Evolutionary conservation across 2,797 vertebrate species (phyloP).

Genomic region (Betta splendens): DNA sequence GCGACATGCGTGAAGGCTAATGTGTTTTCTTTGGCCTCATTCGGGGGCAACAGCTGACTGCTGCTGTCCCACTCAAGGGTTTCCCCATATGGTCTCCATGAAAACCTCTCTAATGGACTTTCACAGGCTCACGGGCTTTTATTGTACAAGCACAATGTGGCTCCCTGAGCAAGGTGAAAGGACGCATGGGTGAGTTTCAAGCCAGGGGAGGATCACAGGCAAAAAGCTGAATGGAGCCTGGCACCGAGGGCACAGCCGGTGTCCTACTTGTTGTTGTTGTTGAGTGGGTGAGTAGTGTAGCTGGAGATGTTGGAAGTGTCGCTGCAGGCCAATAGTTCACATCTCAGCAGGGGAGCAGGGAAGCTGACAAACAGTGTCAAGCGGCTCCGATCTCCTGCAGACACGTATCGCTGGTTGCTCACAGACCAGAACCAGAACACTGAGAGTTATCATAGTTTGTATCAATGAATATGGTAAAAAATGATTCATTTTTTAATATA

Average conservation of each 20-base stretch:
- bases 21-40: slow-evolving; percentile 63
- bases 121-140: slow-evolving; percentile 6
- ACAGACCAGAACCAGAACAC: slow-evolving; percentile 11
- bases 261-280: slow-evolving; percentile 47
- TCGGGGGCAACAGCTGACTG: slow-evolving; percentile 56
- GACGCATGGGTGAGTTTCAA: slow-evolving; percentile 5
- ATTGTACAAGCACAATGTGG: background rate
- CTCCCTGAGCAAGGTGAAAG: slow-evolving; percentile 7
- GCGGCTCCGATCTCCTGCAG: slow-evolving; percentile 11
- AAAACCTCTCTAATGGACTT: slow-evolving; percentile 24
- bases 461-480: no score
- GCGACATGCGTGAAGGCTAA: slow-evolving; percentile 31
- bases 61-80: slow-evolving; percentile 37
- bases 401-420: slow-evolving; percentile 11
- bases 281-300: slow-evolving; percentile 40
- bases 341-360: slow-evolving; percentile 59
- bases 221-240: slow-evolving; percentile 10
- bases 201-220: background rate
- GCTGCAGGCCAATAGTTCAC: slow-evolving; percentile 63
- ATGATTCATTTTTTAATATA: slow-evolving; percentile 1
- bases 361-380: slow-evolving; percentile 24
- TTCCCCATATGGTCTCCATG: slow-evolving; percentile 38
- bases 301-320: slow-evolving; percentile 38
- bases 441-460: no score
- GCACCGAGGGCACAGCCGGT: slow-evolving; percentile 3